Percentiles rank a stretch among this genome's conserved stretches.
These are phyloP conservation scores for Spilogale gracilis DNA, from an alignment of 2,113 vertebrate species.

Conservation along the genomic window DNA sequence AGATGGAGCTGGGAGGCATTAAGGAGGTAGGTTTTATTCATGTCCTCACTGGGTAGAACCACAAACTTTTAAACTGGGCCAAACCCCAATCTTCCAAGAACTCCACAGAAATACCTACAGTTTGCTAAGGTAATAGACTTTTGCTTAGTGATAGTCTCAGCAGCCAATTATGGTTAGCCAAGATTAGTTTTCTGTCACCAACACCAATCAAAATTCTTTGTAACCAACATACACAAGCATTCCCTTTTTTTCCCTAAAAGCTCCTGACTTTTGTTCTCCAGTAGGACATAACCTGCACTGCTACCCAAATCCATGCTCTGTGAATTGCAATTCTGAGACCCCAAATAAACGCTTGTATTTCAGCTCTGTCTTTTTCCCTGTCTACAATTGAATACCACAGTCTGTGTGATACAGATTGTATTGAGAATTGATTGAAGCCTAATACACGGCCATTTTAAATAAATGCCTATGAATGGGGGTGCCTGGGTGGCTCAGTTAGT, in stretches of 20 bases:
- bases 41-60: neutral
- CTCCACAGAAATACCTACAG: neutral
- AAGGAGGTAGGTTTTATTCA: neutral
- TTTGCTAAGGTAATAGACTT: neutral
- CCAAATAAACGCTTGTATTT: neutral
- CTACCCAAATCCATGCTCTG: neutral
- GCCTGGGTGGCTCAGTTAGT: no score
- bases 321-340: neutral
- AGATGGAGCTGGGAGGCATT: neutral
- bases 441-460: neutral
- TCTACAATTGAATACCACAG: neutral
- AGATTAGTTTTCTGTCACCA: neutral
- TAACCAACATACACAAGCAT: neutral
- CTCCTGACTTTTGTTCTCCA: neutral
- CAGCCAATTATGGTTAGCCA: neutral
- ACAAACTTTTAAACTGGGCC: neutral
- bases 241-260: neutral
- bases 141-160: neutral
- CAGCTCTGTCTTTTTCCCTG: neutral
- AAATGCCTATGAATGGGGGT: neutral
- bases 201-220: neutral
- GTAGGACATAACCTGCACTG: neutral
- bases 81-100: neutral
- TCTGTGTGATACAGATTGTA: neutral
- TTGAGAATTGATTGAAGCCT: neutral